Evolutionary conservation across 1,140 invertebrate genomes (phyloP), one percentile per base, ranked within the genome.

Genomic region (Papilio xuthus): DNA sequence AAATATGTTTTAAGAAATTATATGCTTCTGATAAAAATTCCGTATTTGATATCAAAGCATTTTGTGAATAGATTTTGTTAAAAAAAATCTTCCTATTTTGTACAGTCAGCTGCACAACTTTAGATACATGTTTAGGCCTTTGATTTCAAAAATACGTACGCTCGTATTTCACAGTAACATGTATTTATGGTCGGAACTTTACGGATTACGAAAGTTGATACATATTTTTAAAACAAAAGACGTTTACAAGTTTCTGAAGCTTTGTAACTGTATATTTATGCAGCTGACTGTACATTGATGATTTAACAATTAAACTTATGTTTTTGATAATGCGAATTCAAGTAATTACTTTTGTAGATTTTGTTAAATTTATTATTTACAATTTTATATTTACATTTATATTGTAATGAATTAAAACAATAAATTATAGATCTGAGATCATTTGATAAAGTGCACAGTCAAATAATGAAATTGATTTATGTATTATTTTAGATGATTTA

Each of bases 371-470:
- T 23, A 15, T 60, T 60, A 28, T 28, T 67, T 67, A 15, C 60
- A 15, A 53, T 13, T 53, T 53, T 53, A 53, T 53, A 53, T 53
- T 53, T 13, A 63, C 4, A 63, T 56, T 56, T 13, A 37, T 37
- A 37, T 37, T n/a, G 7, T 28, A 67, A 67, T 15, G 60, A 15
- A 15, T 28, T 28, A 26, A 18, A 74, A 50, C 1, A 28, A 56
- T 20, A 32, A 75, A 41, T 53, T 32, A 37, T 56, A 75, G 72
- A 75, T 75, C 47, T 75, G 72, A 75, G 47, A 75, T 75, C 72
- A 56, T 47, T 32, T 74, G 20, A 41, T 72, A 15, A 28, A 37
- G 12, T 13, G 47, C 26, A 37, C 44, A 50, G 37, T 56, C 53
- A 56, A 50, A 18, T 50, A 18, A 56, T 56, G 60, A 67, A 67